phyloP scores from a whole-genome alignment of 2,797 vertebrate species.

The Kryptopterus vitreolus region DNA sequence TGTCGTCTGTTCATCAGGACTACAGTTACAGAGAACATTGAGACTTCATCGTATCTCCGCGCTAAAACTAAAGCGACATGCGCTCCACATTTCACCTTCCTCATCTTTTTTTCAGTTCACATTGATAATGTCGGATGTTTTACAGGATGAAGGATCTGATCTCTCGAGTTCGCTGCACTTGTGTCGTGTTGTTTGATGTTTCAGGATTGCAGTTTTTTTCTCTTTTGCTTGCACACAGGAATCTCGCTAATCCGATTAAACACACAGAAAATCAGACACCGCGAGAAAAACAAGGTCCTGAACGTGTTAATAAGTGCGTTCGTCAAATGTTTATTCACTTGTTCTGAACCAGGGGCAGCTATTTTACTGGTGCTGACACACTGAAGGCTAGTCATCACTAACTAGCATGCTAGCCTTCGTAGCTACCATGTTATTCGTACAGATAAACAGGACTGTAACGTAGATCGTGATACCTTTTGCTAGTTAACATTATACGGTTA shows the following conservation, averaged over 20 bases:
- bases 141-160: slow-evolving; percentile 1
- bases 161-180: background rate
- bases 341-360: background rate
- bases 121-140: slow-evolving; percentile 36
- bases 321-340: background rate
- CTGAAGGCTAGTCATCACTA: background rate
- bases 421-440: background rate
- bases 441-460: no score
- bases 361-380: slow-evolving; percentile 17
- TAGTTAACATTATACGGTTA: no score
- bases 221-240: slow-evolving; percentile 14
- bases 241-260: background rate
- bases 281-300: background rate
- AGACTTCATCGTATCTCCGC: background rate
- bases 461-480: no score
- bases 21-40: background rate
- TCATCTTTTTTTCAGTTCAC: background rate
- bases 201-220: slow-evolving; percentile 50
- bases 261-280: background rate
- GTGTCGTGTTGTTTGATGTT: slow-evolving; percentile 19
- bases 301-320: background rate
- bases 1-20: background rate
- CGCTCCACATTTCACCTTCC: background rate
- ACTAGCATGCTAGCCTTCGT: background rate
- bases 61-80: background rate